Evolutionary conservation across 37 sponge, comb jelly and placozoan genomes (phyloP).

Genomic region (Hormiphora californensis): DNA sequence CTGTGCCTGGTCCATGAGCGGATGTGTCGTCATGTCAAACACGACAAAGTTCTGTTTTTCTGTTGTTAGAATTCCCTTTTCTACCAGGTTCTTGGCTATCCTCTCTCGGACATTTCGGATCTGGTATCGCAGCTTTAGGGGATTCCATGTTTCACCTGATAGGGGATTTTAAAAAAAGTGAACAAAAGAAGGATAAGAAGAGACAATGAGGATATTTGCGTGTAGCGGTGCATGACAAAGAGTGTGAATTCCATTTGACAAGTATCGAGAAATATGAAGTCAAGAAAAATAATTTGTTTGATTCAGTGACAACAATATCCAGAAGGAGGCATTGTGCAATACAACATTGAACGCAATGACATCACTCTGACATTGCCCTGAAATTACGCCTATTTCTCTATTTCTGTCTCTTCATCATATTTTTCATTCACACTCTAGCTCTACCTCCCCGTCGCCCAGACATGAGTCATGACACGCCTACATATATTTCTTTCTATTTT

Average conservation of each 20-base stretch:
- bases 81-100: constrained; percentile 97
- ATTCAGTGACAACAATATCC: no score
- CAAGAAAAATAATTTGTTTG: no score
- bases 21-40: constrained; percentile 99
- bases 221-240: background rate
- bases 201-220: background rate
- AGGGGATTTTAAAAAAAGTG: background rate
- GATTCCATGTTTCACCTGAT: constrained; percentile 98
- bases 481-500: no score
- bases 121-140: constrained; percentile 91
- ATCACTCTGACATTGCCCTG: no score
- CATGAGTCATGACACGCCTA: no score
- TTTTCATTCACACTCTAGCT: no score
- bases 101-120: constrained; percentile 92
- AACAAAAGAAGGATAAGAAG: background rate
- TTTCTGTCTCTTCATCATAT: no score
- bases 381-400: no score
- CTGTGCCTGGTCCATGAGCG: constrained; percentile 77
- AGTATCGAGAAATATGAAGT: no score
- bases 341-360: no score
- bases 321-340: no score
- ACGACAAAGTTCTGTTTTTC: constrained; percentile 97
- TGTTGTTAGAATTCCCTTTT: constrained; percentile 95
- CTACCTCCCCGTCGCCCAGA: no score
- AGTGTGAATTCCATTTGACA: background rate